These are phyloP conservation scores for Caenorhabditis sp. DNA, from an alignment of 2,888 invertebrate species.

Conservation along the genomic window DNA sequence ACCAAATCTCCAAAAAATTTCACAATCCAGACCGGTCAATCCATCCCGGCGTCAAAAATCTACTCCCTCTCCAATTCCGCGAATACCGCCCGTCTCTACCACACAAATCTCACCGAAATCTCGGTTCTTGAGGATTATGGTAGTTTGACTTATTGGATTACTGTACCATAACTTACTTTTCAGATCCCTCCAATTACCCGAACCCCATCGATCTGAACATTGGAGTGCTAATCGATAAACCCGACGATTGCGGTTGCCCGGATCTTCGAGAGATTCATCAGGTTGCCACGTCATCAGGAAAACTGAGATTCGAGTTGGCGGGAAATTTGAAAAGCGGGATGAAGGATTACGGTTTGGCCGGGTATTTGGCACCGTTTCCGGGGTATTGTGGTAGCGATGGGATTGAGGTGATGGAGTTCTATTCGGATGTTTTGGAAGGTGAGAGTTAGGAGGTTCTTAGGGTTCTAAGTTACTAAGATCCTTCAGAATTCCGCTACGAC, in stretches of 20 bases:
- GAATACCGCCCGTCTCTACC: too few relatives aligned
- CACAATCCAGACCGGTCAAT: too few relatives aligned
- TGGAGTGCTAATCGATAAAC: slow-evolving; percentile 13
- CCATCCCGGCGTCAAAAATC: too few relatives aligned
- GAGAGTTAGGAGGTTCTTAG: background rate
- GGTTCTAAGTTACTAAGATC: background rate
- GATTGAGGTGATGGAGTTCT: slow-evolving; percentile 36
- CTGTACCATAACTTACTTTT: too few relatives aligned
- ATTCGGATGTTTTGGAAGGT: slow-evolving; percentile 16
- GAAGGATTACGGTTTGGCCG: slow-evolving; percentile 23
- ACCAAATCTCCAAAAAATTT: too few relatives aligned
- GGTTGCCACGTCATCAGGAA: slow-evolving; percentile 3
- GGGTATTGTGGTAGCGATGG: slow-evolving; percentile 36
- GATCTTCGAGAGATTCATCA: slow-evolving; percentile 33
- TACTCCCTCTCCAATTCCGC: too few relatives aligned
- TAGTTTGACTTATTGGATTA: too few relatives aligned
- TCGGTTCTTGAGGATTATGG: too few relatives aligned
- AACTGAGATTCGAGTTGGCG: slow-evolving; percentile 30
- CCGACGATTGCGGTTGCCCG: slow-evolving; percentile 32
- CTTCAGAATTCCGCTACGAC: slow-evolving; percentile 35
- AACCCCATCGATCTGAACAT: slow-evolving; percentile 20
- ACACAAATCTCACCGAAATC: too few relatives aligned
- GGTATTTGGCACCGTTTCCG: slow-evolving; percentile 35
- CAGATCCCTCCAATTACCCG: too few relatives aligned
- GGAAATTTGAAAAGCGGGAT: background rate